These are phyloP conservation scores for Atrichornis clamosus DNA, from an alignment of 2,113 vertebrate genomes.

Conservation along the genomic window DNA sequence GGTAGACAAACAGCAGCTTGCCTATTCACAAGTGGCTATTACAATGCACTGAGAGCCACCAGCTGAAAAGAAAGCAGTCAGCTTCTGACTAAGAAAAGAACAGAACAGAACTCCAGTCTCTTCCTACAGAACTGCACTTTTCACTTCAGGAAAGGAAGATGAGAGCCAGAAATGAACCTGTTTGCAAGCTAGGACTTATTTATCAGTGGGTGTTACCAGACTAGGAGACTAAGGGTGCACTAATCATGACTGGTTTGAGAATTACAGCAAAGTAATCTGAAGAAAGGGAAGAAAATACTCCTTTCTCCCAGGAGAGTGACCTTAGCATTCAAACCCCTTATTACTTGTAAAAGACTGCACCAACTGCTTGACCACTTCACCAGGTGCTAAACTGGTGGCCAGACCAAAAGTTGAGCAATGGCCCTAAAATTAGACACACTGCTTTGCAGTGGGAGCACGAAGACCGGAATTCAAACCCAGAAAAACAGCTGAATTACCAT, in stretches of 20 bases:
- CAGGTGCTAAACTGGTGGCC: background rate
- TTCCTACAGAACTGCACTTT: background rate
- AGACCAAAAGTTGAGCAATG: background rate
- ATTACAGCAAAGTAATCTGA: background rate
- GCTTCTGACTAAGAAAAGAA: background rate
- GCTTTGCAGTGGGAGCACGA: background rate
- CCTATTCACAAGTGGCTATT: background rate
- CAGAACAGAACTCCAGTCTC: background rate
- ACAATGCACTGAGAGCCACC: background rate
- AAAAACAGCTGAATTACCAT: background rate
- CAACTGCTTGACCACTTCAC: background rate
- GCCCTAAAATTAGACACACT: background rate
- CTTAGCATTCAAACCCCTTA: background rate
- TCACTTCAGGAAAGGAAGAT: background rate
- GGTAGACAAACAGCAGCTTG: background rate
- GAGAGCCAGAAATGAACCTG: background rate
- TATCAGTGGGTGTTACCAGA: background rate
- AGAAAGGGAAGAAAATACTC: background rate
- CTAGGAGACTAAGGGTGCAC: background rate
- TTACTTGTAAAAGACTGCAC: background rate
- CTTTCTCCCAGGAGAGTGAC: background rate
- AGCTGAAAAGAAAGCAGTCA: background rate
- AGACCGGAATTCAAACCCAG: background rate
- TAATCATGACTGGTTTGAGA: background rate
- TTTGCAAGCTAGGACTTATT: background rate